Percentiles rank a stretch among this genome's conserved stretches.
Evolutionary conservation across 2,888 invertebrate species (phyloP).

Genomic region (Torymus aiolomorphi): DNA sequence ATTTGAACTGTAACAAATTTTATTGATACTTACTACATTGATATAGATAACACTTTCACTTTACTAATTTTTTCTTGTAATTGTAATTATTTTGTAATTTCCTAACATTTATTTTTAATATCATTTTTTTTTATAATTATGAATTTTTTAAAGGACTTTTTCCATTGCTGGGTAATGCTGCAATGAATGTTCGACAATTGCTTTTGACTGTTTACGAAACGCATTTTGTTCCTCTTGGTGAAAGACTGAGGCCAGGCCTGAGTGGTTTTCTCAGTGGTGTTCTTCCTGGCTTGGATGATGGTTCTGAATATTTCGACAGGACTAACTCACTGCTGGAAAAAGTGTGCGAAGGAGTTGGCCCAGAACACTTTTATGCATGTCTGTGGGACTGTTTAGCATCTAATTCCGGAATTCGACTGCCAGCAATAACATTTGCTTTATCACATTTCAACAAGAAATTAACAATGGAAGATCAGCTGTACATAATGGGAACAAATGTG

Average conservation of each 20-base stretch:
- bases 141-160: slow-evolving; percentile 81
- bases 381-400: slow-evolving; percentile 92
- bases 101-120: no score
- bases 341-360: slow-evolving; percentile 86
- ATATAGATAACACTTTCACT: no score
- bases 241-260: slow-evolving; percentile 85
- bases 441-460: slow-evolving; percentile 87
- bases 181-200: slow-evolving; percentile 91
- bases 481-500: slow-evolving; percentile 89
- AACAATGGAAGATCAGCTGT: slow-evolving; percentile 87
- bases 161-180: slow-evolving; percentile 91
- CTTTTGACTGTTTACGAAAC: slow-evolving; percentile 90
- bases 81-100: no score
- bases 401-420: slow-evolving; percentile 87
- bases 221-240: slow-evolving; percentile 90
- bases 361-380: slow-evolving; percentile 89
- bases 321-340: slow-evolving; percentile 82
- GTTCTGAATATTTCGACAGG: slow-evolving; percentile 88
- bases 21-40: not conserved
- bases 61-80: no score
- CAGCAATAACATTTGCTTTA: slow-evolving; percentile 88
- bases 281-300: slow-evolving; percentile 91
- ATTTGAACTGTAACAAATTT: not conserved
- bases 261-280: slow-evolving; percentile 93
- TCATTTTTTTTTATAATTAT: not conserved